These are phyloP conservation scores for Hypercompe scribonia DNA, from an alignment of 2,888 invertebrate species.

Conservation along the genomic window DNA sequence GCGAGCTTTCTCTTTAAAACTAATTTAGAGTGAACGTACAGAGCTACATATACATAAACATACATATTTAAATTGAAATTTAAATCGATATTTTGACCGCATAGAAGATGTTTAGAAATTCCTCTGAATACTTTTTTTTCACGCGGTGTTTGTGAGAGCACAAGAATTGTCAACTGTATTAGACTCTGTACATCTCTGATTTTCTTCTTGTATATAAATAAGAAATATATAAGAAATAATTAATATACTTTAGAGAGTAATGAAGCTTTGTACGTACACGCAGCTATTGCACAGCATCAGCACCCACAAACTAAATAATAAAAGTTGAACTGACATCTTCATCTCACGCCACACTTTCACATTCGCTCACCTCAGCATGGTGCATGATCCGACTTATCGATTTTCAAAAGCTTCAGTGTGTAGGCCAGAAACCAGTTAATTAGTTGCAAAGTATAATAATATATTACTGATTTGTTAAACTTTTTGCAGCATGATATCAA, in stretches of 20 bases:
- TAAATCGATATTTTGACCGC: background rate
- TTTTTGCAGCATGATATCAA: background rate
- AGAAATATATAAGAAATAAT: background rate
- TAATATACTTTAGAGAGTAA: background rate
- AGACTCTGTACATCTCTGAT: background rate
- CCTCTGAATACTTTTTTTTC: too few species aligned
- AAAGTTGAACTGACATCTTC: background rate
- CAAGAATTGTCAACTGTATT: background rate
- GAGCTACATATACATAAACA: background rate
- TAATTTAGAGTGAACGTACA: background rate
- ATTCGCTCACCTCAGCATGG: constrained; percentile 20
- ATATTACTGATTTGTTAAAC: background rate
- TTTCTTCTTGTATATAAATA: background rate
- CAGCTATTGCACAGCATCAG: constrained; percentile 2
- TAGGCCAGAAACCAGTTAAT: background rate
- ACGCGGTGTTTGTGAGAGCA: too few species aligned
- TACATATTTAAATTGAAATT: background rate
- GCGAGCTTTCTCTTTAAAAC: background rate
- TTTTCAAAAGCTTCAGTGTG: background rate
- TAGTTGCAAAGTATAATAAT: too few species aligned
- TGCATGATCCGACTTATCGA: constrained; percentile 3
- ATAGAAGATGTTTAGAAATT: too few species aligned
- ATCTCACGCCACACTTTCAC: constrained; percentile 23
- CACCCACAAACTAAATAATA: background rate
- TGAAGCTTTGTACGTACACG: background rate